A percentile compares a stretch with the other conserved stretches of the same genome.
Conservation (phyloP, 2,113 vertebrate genomes). For the Chelonoidis abingdonii region DNA sequence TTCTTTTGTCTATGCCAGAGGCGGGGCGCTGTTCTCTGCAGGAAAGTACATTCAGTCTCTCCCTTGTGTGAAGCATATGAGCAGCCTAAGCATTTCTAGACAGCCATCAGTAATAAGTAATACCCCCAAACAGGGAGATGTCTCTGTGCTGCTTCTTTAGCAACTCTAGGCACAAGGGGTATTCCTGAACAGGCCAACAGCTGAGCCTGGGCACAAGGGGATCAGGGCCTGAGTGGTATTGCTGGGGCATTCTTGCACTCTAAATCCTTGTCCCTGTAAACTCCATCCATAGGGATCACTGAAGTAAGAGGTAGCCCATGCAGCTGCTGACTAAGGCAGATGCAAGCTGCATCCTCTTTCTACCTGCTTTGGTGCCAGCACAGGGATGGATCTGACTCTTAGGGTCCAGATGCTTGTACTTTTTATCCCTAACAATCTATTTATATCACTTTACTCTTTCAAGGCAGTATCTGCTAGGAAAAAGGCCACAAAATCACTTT, state of each 20-base stretch:
- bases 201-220: background rate
- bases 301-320: background rate
- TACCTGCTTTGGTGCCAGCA: background rate
- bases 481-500: background rate
- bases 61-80: background rate
- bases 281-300: background rate
- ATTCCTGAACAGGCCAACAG: fast-evolving
- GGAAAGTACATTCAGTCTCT: background rate
- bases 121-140: background rate
- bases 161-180: background rate
- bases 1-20: background rate
- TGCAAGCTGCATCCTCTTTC: background rate
- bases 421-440: background rate
- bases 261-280: background rate
- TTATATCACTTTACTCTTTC: background rate
- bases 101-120: background rate
- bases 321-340: background rate
- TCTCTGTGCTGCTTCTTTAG: background rate
- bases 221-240: background rate
- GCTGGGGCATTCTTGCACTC: background rate
- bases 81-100: background rate
- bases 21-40: background rate
- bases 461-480: background rate
- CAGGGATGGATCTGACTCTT: background rate
- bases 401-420: background rate